Base-by-base conservation (phyloP, 2,113 vertebrate species). In the Burhinus oedicnemus region DNA sequence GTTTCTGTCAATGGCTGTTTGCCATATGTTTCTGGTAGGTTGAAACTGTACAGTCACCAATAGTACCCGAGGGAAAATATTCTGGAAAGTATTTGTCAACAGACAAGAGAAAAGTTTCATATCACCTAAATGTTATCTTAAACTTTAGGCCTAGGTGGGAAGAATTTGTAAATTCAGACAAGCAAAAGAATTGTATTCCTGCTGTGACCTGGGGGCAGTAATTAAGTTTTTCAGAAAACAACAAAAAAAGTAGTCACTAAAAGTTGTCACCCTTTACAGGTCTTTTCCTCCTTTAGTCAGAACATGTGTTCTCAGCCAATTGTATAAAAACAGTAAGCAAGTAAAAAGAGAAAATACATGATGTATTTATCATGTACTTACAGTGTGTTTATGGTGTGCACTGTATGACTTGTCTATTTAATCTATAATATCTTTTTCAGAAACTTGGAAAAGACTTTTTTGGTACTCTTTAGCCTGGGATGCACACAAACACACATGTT, bases 171-270 rank as follows among this genome's bases (percentile, higher is more conserved):
- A 88, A 90, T 93, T 97, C 69, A 90, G 54, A 70, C 4, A 60
- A 89, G 23, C 42, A 76, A 93, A 95, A 92, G 36, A 95, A 92
- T 58, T 90, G 32, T 49, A 94, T 79, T 92, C 26, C 25, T 96
- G 22, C 49, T 89, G 58, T 75, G 20, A 85, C 49, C 38, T 92
- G 54, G 34, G 22, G 94, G 81, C 85, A 94, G 54, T 70, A 96
- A 54, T 55, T 26, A 62, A 76, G 27, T 68, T 95, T 87, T 96
- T 95, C 51, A 81, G 81, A 95, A 75, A 89, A 94, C 17, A 87
- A 83, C 47, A 45, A 38, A 7, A 18, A 11, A 80, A 68, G 4
- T n/a, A 76, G 8, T 49, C 11, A 49, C 42, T 82, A 19, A 26
- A 66, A 38, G 3, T 42, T 75, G 14, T 25, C 20, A 57, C 13